Conservation (phyloP, 2,113 vertebrate species). For the Psittacus erithacus region DNA sequence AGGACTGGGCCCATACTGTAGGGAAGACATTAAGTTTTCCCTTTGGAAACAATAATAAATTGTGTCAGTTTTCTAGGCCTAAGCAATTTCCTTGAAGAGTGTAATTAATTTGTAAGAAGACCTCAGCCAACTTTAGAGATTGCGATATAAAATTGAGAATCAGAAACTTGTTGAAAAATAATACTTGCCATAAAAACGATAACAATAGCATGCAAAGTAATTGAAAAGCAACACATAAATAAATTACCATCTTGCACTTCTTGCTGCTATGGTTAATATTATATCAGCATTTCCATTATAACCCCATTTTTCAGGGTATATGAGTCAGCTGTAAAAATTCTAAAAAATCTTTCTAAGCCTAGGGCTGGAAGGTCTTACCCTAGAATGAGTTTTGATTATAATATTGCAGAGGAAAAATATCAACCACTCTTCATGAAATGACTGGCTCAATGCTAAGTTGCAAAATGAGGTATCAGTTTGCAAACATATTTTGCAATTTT, state of each 20-base stretch:
- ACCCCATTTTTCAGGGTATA: constrained; percentile 37
- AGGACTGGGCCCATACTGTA: background rate
- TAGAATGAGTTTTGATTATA: background rate
- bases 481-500: background rate
- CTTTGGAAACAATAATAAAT: constrained; percentile 45
- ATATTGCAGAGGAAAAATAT: background rate
- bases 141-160: constrained; percentile 52
- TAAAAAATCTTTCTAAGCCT: background rate
- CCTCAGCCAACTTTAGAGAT: constrained; percentile 44
- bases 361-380: background rate
- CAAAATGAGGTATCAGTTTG: background rate
- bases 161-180: constrained; percentile 65
- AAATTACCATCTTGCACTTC: constrained; percentile 32
- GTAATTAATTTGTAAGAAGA: constrained; percentile 68
- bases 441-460: background rate
- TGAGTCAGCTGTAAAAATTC: constrained; percentile 28
- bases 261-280: constrained; percentile 55
- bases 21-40: constrained; percentile 29
- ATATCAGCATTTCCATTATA: constrained; percentile 55
- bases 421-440: background rate
- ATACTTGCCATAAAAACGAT: constrained; percentile 64
- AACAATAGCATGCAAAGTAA: constrained; percentile 64
- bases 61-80: constrained; percentile 47
- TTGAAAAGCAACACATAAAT: constrained; percentile 57
- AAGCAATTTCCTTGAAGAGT: constrained; percentile 57